Evolutionary conservation across 2,888 invertebrate species (phyloP).

Genomic region (Lepidocyrtinus sp.): DNA sequence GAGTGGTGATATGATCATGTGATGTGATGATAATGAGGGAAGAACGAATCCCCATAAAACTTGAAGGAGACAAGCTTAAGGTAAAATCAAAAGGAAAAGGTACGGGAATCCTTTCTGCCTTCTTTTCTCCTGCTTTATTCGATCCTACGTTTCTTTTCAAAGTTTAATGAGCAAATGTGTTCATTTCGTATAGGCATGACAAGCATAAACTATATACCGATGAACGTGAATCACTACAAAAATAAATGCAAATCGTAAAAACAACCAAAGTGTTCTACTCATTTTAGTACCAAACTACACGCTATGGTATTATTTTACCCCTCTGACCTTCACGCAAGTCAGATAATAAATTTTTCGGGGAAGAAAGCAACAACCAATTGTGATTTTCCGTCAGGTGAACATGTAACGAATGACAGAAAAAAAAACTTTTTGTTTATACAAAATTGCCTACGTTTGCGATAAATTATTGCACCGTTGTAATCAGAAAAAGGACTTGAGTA

Average conservation of each 20-base stretch:
- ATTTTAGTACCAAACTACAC: background rate
- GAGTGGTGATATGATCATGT: too few species aligned
- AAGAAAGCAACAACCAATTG: background rate
- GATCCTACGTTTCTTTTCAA: background rate
- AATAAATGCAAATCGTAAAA: background rate
- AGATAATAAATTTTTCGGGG: too few species aligned
- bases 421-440: too few species aligned
- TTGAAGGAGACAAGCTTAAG: background rate
- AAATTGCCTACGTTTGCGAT: too few species aligned
- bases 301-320: background rate
- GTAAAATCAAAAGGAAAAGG: background rate
- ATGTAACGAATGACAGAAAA: too few species aligned
- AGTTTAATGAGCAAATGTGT: background rate
- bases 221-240: background rate
- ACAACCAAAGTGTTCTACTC: background rate
- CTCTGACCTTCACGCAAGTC: background rate
- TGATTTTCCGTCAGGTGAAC: conserved; percentile 25
- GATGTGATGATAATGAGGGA: background rate
- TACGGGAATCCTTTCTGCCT: background rate
- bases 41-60: background rate
- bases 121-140: background rate
- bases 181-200: background rate
- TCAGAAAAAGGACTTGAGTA: too few species aligned
- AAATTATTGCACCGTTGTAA: too few species aligned
- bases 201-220: too few species aligned